These are phyloP conservation scores for Phalera bucephala DNA, from an alignment of 2,888 invertebrate species.

Conservation along the genomic window DNA sequence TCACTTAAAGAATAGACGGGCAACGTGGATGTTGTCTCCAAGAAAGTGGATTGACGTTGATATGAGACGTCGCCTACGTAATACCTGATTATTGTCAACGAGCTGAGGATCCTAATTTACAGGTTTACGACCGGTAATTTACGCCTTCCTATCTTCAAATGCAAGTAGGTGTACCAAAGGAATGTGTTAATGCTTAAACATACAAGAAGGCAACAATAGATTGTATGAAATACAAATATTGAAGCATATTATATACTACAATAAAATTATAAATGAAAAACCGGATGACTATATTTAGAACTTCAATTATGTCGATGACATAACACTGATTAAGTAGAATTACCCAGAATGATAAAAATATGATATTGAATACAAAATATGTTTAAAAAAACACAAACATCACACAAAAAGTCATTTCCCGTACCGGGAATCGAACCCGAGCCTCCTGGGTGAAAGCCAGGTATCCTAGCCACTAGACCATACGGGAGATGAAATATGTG, in stretches of 20 bases:
- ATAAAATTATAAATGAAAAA: constrained; percentile 7
- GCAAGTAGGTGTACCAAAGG: constrained; percentile 22
- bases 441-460: constrained; percentile 89
- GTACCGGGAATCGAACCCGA: constrained; percentile 89
- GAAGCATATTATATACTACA: too few relatives aligned
- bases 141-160: constrained; percentile 33
- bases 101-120: constrained; percentile 28
- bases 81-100: constrained; percentile 22
- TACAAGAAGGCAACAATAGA: too few relatives aligned
- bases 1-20: constrained; percentile 16
- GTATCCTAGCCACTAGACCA: constrained; percentile 88
- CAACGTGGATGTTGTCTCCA: constrained; percentile 25
- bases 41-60: constrained; percentile 33
- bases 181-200: background rate
- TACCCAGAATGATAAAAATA: too few relatives aligned
- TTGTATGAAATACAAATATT: too few relatives aligned
- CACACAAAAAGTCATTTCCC: constrained; percentile 65
- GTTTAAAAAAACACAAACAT: background rate
- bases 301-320: constrained; percentile 10
- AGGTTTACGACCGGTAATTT: constrained; percentile 33
- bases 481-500: constrained; percentile 62
- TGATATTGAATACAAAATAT: too few relatives aligned
- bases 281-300: constrained; percentile 3
- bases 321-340: constrained; percentile 1
- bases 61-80: constrained; percentile 29